A percentile compares a stretch with the other conserved stretches of the same genome.
Conservation (phyloP, 2,113 vertebrate genomes). For the Chiloscyllium plagiosum region DNA sequence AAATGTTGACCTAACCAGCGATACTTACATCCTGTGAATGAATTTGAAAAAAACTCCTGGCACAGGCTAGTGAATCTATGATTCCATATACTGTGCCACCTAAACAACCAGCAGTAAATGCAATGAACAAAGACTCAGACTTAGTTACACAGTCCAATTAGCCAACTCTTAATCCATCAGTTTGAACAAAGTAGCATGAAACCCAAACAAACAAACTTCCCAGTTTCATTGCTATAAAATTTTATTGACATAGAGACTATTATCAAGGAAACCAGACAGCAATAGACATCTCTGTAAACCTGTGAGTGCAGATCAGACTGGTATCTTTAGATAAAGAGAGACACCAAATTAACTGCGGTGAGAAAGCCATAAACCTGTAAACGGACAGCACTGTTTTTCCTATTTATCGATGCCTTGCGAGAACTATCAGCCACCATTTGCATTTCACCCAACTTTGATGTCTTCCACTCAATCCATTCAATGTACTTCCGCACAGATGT, state of each 20-base stretch:
- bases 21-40: too few species aligned
- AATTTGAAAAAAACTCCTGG: neutral
- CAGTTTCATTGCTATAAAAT: slow-evolving; percentile 13
- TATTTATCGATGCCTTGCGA: neutral
- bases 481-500: slow-evolving; percentile 31
- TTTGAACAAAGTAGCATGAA: neutral
- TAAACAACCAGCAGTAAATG: neutral
- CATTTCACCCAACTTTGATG: neutral
- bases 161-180: neutral
- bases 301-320: neutral
- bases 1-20: too few species aligned
- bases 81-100: neutral
- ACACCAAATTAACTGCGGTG: neutral
- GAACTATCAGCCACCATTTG: neutral
- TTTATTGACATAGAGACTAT: slow-evolving; percentile 33
- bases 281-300: neutral
- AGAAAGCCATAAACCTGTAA: neutral
- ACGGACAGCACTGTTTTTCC: neutral
- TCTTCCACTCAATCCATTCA: slow-evolving; percentile 26
- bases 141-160: neutral
- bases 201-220: neutral
- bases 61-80: too few species aligned
- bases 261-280: slow-evolving; percentile 12
- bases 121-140: neutral
- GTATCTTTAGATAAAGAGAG: slow-evolving; percentile 18